phyloP scores from a whole-genome alignment of 2,113 vertebrate species.

The Laticauda colubrina region DNA sequence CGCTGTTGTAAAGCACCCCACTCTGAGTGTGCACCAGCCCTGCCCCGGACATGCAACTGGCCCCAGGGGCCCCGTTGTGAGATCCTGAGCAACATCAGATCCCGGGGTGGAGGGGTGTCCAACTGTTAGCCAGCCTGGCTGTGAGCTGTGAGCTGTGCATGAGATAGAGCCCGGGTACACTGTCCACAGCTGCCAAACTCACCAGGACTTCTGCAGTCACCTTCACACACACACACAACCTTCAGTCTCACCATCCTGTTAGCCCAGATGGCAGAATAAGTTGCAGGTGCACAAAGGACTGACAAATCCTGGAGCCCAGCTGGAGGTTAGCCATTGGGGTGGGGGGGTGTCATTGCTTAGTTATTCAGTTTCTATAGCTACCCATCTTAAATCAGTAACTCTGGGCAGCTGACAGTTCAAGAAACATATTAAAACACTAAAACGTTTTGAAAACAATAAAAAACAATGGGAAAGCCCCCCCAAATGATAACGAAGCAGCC shows the following conservation, averaged over 20 bases:
- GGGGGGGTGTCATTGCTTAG: not conserved
- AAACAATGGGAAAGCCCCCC: not conserved
- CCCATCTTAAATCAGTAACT: not conserved
- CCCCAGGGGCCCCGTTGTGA: not conserved
- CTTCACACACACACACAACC: rapidly evolving
- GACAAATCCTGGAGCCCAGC: not conserved
- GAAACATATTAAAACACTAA: not conserved
- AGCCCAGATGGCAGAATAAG: not conserved
- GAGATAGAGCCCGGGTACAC: not conserved
- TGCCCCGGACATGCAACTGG: too few relatives aligned
- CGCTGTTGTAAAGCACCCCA: not conserved
- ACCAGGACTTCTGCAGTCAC: not conserved
- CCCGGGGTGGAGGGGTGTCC: not conserved
- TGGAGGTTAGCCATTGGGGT: not conserved
- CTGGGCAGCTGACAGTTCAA: not conserved
- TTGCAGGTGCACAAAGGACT: not conserved
- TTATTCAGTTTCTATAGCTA: not conserved
- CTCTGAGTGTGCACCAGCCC: not conserved
- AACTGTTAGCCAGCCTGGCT: not conserved
- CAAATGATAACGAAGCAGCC: not conserved
- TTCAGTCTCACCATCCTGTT: not conserved
- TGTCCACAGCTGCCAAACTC: not conserved
- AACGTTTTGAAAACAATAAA: not conserved
- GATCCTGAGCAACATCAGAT: not conserved
- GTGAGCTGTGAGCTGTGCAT: not conserved